These are phyloP conservation scores for Pelmatolapia mariae DNA, from an alignment of 2,113 vertebrate genomes.

Conservation along the genomic window DNA sequence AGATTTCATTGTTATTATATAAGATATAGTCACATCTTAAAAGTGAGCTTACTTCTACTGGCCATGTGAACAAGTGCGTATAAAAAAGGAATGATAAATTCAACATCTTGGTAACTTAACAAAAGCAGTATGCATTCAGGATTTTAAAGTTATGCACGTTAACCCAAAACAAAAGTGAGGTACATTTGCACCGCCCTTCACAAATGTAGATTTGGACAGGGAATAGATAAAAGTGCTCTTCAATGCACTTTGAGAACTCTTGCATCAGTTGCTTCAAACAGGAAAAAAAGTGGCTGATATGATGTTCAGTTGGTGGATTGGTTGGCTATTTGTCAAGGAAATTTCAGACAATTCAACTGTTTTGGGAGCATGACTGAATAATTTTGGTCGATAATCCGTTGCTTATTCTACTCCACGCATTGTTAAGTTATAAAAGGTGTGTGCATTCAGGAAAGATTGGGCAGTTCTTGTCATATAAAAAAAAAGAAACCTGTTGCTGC, in stretches of 20 bases:
- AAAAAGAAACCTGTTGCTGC: not conserved
- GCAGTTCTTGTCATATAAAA: not conserved
- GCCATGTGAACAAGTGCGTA: not conserved
- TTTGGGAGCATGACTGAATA: not conserved
- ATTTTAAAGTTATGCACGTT: not conserved
- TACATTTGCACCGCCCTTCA: not conserved
- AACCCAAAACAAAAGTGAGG: not conserved
- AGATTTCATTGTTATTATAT: too few species aligned
- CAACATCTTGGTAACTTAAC: not conserved
- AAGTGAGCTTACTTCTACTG: not conserved
- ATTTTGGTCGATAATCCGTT: not conserved
- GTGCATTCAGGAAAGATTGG: not conserved
- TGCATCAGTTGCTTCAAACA: not conserved
- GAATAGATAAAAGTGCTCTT: not conserved
- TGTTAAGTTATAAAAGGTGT: not conserved
- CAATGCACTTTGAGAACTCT: not conserved
- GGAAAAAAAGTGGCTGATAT: not conserved
- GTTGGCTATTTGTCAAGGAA: not conserved
- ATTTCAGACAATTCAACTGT: not conserved
- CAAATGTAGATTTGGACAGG: not conserved
- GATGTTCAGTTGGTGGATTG: not conserved
- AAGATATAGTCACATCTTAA: not conserved
- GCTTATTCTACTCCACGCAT: not conserved
- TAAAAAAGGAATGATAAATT: not conserved
- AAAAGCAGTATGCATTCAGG: not conserved